Base-by-base conservation (phyloP, 2,797 vertebrate genomes). In the Gymnodraco acuticeps region DNA sequence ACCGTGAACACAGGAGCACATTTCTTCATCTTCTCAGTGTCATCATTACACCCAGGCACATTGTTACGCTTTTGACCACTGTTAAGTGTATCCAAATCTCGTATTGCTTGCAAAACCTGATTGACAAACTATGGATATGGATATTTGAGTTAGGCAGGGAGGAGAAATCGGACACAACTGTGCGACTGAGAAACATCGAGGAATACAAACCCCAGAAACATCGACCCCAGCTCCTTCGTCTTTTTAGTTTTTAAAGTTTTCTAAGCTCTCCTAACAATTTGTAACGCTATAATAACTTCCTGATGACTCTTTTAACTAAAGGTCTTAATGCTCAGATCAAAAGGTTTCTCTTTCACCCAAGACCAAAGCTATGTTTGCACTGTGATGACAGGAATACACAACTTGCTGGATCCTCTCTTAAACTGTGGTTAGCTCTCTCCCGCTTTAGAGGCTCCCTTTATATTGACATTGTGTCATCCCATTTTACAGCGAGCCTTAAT, bases 141-240 rank as follows among this genome's bases (percentile, higher is more conserved):
- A 66, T 14, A 2, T 23, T 15, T 13, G 31, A 64, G 48, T 62
- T 61, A 6, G 23, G 12, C 14, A 55, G 60, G 16, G 11, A 16
- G 23, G 13, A 17, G 23, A 52, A 56, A 16, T 54, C 52, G 5
- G 46, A 50, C 23, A 59, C 65, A 77, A 73, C 51, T 61, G 23
- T 19, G 3, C 27, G 48, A 7, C 16, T 23, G 20, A 62, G 41
- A 12, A 19, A 17, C 64, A 62, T 14, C 13, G 8, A 53, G 42
- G 5, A 20, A 54, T 9, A 48, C 3, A 70, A 71, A 17, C 15
- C 1, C 14, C 33, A 8, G 41, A 53, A 46, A 20, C 64, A 9
- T 64, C 12, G 1, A 10, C 48, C 53, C 38, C 43, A 10, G 54
- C 43, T 62, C 59, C 54, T 23, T 31, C 10, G 0, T 78, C 50